Conservation (phyloP, 2,113 vertebrate genomes). For the Neoarius graeffei region DNA sequence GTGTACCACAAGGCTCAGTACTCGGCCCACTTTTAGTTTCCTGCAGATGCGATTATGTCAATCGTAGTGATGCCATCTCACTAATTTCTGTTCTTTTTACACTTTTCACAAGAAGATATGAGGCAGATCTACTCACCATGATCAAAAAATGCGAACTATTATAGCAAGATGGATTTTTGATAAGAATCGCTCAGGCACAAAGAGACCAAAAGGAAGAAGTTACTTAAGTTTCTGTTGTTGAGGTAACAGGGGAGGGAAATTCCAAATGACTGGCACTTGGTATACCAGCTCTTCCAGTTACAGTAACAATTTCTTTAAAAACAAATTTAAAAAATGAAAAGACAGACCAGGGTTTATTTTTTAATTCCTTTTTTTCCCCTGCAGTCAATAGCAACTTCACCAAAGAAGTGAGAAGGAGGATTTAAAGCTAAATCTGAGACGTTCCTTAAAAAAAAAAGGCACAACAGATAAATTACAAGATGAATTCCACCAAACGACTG, state of each 20-base stretch:
- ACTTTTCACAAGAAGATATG: not conserved
- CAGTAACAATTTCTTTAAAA: too few relatives aligned
- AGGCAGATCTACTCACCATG: not conserved
- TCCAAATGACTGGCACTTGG: not conserved
- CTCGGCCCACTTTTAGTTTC: not conserved
- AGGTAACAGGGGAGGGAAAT: not conserved
- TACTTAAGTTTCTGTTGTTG: not conserved
- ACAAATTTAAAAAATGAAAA: too few relatives aligned
- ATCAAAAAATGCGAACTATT: not conserved
- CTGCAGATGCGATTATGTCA: not conserved
- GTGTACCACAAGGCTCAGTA: not conserved
- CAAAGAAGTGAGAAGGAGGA: not conserved
- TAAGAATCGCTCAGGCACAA: not conserved
- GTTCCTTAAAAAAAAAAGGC: too few relatives aligned
- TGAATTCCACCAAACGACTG: not conserved
- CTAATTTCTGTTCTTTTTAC: not conserved
- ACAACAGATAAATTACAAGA: too few relatives aligned
- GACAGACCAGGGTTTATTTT: too few relatives aligned
- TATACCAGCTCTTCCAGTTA: not conserved
- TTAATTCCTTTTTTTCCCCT: too few relatives aligned
- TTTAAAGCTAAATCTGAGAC: too few relatives aligned
- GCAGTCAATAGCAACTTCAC: not conserved
- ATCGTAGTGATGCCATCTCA: not conserved
- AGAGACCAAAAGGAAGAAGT: not conserved
- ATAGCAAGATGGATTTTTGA: not conserved